These are phyloP conservation scores for Oscheius sp. DNA, from an alignment of 2,888 invertebrate species.

Conservation along the genomic window DNA sequence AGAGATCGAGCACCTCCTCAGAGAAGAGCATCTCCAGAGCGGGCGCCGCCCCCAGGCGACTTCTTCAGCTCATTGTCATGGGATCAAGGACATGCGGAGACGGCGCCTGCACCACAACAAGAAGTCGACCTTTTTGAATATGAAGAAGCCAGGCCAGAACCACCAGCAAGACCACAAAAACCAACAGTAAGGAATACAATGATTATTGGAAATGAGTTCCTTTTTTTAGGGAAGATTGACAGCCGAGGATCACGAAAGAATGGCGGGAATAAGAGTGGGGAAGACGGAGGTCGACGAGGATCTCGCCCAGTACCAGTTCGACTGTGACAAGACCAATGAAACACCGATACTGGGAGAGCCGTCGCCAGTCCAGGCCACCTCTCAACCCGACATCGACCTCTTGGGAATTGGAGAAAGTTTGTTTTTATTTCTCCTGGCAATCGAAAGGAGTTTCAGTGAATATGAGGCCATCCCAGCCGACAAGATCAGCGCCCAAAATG, in stretches of 20 bases:
- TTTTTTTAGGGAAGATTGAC: conserved; percentile 27
- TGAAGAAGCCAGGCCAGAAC: neutral
- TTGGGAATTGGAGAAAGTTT: conserved; percentile 34
- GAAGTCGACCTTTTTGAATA: conserved; percentile 5
- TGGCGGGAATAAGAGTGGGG: conserved; percentile 51
- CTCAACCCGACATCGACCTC: conserved; percentile 31
- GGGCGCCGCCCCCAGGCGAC: conserved; percentile 2
- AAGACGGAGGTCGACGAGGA: conserved; percentile 48
- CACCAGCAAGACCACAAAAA: neutral
- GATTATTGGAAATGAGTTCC: neutral
- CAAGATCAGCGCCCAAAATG: neutral
- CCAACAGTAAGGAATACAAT: neutral
- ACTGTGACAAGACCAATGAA: conserved; percentile 52
- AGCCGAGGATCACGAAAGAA: conserved; percentile 47
- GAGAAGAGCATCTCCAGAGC: neutral
- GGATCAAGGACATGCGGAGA: conserved; percentile 1
- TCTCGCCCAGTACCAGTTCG: conserved; percentile 53
- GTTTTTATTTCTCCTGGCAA: neutral
- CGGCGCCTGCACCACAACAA: neutral
- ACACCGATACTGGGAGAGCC: conserved; percentile 35
- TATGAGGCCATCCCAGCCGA: neutral
- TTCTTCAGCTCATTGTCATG: conserved; percentile 32
- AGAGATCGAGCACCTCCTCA: neutral
- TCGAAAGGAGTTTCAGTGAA: neutral
- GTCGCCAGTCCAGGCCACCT: conserved; percentile 27